A percentile compares a stretch with the other conserved stretches of the same genome.
Conservation (phyloP, 2,888 invertebrate species). For the Catocala nupta region DNA sequence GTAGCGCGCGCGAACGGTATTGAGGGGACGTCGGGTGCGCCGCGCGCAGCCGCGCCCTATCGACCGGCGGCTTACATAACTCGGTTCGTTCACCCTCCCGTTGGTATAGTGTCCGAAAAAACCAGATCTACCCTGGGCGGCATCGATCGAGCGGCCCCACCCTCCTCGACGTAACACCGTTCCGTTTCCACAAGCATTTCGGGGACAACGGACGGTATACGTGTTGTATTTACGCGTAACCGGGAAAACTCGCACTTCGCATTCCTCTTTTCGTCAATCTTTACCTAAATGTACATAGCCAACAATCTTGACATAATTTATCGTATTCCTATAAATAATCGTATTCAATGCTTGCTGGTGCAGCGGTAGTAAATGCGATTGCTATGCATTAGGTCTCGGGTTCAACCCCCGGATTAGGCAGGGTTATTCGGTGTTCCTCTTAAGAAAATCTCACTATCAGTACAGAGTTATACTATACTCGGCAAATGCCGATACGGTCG, state of each 20-base stretch:
- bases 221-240: conserved; percentile 24
- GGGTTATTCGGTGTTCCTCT: too few relatives aligned
- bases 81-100: conserved; percentile 84
- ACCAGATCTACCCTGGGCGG: conserved; percentile 77
- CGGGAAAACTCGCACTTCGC: conserved; percentile 9
- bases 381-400: too few relatives aligned
- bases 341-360: too few relatives aligned
- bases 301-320: too few relatives aligned
- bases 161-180: conserved; percentile 49
- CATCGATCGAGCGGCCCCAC: conserved; percentile 76
- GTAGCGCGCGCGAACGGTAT: conserved; percentile 83
- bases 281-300: not conserved
- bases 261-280: not conserved
- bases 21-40: conserved; percentile 61
- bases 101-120: conserved; percentile 86
- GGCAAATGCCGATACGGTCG: too few relatives aligned
- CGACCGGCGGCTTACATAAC: conserved; percentile 82
- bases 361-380: too few relatives aligned
- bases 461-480: too few relatives aligned
- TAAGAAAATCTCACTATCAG: too few relatives aligned
- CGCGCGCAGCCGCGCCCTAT: conserved; percentile 75
- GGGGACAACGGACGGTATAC: conserved; percentile 41
- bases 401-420: too few relatives aligned
- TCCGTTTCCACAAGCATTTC: conserved; percentile 35
- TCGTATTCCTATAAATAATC: too few relatives aligned